These are phyloP conservation scores for Apis mellifera DNA, from an alignment of 1,140 invertebrate species.

Conservation along the genomic window DNA sequence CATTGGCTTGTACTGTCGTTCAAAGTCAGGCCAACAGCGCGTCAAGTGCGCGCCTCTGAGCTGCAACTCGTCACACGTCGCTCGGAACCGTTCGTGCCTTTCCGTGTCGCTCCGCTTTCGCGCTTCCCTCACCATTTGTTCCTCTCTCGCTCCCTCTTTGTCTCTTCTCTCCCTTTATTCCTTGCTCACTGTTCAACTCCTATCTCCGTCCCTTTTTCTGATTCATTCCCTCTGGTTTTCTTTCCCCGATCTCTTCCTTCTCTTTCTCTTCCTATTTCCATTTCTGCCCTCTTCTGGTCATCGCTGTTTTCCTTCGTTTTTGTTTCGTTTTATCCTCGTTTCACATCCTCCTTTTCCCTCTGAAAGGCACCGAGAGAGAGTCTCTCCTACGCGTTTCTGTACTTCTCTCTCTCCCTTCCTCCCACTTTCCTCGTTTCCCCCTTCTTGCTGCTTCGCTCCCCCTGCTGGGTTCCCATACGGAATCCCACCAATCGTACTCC, in stretches of 20 bases:
- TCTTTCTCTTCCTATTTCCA: constrained; percentile 33
- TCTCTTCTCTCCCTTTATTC: not conserved
- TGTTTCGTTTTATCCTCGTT: constrained; percentile 34
- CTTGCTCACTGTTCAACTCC: constrained; percentile 8
- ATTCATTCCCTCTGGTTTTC: constrained; percentile 46
- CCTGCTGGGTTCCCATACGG: constrained; percentile 3
- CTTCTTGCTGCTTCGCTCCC: not conserved
- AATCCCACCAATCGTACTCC: constrained; percentile 29
- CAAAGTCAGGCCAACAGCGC: constrained; percentile 37
- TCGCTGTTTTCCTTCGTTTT: constrained; percentile 7
- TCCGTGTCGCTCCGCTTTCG: constrained; percentile 58
- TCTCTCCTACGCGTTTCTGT: constrained; percentile 27
- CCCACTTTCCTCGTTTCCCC: not conserved
- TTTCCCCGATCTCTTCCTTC: constrained; percentile 23
- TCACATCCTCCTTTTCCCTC: not conserved
- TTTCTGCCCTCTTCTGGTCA: not conserved
- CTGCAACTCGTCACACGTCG: constrained; percentile 51
- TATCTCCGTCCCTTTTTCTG: constrained; percentile 27
- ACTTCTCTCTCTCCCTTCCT: not conserved
- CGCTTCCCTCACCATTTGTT: constrained; percentile 29
- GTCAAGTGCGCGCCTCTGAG: constrained; percentile 63
- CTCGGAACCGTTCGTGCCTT: constrained; percentile 70
- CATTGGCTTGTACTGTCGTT: constrained; percentile 12
- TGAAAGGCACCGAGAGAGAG: not conserved
- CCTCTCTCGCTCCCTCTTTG: not conserved